Percentiles rank a stretch among this genome's conserved stretches.
phyloP scores from a whole-genome alignment of 2,888 invertebrate species.

The Polyommatus icarus region DNA sequence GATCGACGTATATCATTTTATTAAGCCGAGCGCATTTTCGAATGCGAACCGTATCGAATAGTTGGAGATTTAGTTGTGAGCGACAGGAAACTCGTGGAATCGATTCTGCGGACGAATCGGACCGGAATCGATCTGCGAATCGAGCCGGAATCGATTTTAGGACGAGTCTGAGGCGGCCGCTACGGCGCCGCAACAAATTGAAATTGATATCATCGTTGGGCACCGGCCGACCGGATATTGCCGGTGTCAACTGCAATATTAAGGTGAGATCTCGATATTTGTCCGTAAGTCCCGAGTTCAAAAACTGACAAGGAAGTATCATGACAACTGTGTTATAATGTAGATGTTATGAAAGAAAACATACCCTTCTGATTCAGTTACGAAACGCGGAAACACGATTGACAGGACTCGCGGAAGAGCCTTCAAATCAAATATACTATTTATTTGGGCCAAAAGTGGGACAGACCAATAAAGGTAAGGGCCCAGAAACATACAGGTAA shows the following conservation, averaged over 20 bases:
- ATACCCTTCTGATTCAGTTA: neutral
- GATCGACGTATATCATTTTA: constrained; percentile 18
- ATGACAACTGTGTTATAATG: constrained; percentile 2
- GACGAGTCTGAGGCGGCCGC: constrained; percentile 70
- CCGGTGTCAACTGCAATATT: constrained; percentile 70
- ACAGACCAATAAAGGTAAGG: neutral
- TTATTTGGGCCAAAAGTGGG: neutral
- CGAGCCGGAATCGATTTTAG: constrained; percentile 69
- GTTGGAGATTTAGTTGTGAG: constrained; percentile 70
- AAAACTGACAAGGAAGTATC: constrained; percentile 45
- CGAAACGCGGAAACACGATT: neutral
- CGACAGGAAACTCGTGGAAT: constrained; percentile 76
- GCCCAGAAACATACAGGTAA: neutral
- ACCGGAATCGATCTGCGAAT: constrained; percentile 71
- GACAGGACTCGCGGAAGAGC: neutral
- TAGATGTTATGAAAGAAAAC: neutral
- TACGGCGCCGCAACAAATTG: constrained; percentile 77
- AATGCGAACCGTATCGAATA: constrained; percentile 49
- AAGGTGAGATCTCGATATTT: constrained; percentile 37
- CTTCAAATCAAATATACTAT: neutral
- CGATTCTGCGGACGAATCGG: constrained; percentile 71
- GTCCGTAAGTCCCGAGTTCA: neutral
- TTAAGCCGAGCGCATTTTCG: constrained; percentile 44
- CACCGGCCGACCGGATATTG: constrained; percentile 74
- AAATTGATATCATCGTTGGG: constrained; percentile 79